phyloP scores from a whole-genome alignment of 2,113 vertebrate genomes.

The Calidris pygmaea region DNA sequence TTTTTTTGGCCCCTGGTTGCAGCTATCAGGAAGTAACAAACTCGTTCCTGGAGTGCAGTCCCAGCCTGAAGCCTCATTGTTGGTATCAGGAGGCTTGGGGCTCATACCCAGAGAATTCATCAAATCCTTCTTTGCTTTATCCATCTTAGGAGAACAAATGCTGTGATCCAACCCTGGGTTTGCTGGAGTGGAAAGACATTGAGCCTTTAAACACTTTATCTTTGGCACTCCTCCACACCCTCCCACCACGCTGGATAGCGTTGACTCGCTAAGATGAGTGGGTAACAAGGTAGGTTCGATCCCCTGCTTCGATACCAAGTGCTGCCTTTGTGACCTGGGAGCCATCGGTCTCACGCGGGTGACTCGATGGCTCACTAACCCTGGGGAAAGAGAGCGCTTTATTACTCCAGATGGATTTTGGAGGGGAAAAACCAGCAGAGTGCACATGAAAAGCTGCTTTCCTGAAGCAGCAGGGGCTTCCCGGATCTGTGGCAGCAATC shows the following conservation, averaged over 20 bases:
- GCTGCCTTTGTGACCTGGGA: not conserved
- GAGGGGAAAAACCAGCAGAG: not conserved
- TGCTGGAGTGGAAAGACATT: not conserved
- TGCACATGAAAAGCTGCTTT: not conserved
- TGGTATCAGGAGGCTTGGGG: not conserved
- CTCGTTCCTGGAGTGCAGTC: not conserved
- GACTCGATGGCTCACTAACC: slow-evolving; percentile 3
- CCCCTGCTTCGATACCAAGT: not conserved
- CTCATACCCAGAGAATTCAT: not conserved
- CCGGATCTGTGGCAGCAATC: not conserved
- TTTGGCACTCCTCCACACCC: not conserved
- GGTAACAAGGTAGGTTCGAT: not conserved
- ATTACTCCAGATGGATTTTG: not conserved
- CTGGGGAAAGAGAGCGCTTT: not conserved
- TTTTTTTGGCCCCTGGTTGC: not conserved
- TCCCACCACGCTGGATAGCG: not conserved
- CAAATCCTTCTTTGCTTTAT: slow-evolving; percentile 34
- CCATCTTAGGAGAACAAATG: slow-evolving; percentile 14
- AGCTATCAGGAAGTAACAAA: not conserved
- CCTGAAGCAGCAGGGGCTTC: not conserved
- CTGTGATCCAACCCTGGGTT: not conserved
- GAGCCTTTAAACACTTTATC: not conserved
- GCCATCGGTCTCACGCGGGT: not conserved
- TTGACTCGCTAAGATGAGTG: not conserved
- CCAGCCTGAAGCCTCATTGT: not conserved